A percentile compares a stretch with the other conserved stretches of the same genome.
Conservation (phyloP, 1,140 invertebrate species). For the Drosophila santomea region DNA sequence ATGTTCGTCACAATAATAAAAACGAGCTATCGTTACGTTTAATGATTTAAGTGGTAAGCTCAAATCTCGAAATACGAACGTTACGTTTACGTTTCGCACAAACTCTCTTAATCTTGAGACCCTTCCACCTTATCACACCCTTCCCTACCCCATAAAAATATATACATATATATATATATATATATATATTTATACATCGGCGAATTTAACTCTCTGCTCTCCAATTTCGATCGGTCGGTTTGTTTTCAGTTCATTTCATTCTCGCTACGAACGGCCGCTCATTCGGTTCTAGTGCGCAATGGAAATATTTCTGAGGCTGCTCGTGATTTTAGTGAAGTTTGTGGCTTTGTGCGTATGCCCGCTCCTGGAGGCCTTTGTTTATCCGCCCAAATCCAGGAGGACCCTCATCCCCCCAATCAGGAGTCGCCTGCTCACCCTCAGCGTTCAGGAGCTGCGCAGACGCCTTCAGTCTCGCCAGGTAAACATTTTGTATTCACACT, state of each 20-base stretch:
- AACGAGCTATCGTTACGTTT: too few species aligned
- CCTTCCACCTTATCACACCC: too few species aligned
- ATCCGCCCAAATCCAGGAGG: not conserved
- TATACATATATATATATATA: too few species aligned
- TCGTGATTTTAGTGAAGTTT: conserved; percentile 50
- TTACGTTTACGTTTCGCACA: too few species aligned
- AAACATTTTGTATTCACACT: not conserved
- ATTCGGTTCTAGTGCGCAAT: conserved; percentile 24
- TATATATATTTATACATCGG: too few species aligned
- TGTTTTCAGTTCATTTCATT: conserved; percentile 5
- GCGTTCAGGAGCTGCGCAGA: conserved; percentile 49
- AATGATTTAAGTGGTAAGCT: too few species aligned
- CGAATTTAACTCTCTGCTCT: conserved; percentile 1
- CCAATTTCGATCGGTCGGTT: conserved; percentile 1
- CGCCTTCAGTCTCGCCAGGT: conserved; percentile 50
- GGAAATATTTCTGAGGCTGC: conserved; percentile 59
- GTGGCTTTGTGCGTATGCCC: conserved; percentile 27
- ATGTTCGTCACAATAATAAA: too few species aligned
- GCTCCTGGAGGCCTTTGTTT: conserved; percentile 5
- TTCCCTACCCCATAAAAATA: too few species aligned
- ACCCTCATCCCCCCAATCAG: conserved; percentile 37
- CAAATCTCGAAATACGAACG: too few species aligned
- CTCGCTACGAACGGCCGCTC: not conserved
- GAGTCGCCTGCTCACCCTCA: conserved; percentile 48
- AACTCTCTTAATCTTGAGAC: too few species aligned